phyloP scores from a whole-genome alignment of 1,140 invertebrate species.

The Solenopsis fugax region DNA sequence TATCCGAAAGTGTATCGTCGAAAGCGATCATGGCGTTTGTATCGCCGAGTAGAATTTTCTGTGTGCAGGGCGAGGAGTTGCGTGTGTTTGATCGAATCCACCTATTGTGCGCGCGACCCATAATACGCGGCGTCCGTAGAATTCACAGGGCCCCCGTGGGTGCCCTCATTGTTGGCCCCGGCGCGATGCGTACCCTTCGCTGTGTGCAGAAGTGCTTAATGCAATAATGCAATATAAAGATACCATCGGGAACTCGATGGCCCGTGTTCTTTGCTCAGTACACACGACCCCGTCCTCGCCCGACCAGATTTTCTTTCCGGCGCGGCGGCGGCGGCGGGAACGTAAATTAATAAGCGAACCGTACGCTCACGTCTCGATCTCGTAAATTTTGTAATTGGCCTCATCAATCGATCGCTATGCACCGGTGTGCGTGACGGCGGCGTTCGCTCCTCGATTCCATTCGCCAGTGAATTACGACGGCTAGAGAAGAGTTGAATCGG shows the following conservation, averaged over 20 bases:
- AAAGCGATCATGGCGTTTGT: constrained; percentile 46
- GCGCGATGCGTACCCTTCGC: constrained; percentile 71
- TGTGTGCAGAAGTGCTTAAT: constrained; percentile 85
- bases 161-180: constrained; percentile 68
- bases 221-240: constrained; percentile 85
- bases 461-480: constrained; percentile 15
- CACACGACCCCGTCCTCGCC: constrained; percentile 50
- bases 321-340: constrained; percentile 66
- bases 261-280: constrained; percentile 68
- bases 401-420: constrained; percentile 24
- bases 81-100: constrained; percentile 71
- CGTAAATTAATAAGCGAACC: constrained; percentile 70
- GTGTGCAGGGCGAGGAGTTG: constrained; percentile 33
- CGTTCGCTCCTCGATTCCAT: not conserved
- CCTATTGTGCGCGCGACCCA: constrained; percentile 68
- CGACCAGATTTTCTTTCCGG: constrained; percentile 62
- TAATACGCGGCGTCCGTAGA: constrained; percentile 65
- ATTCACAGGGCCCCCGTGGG: constrained; percentile 72
- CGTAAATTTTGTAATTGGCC: constrained; percentile 51
- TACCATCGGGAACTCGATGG: constrained; percentile 80
- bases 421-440: constrained; percentile 6
- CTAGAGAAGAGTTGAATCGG: not conserved
- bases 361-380: constrained; percentile 11
- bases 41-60: constrained; percentile 59
- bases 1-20: constrained; percentile 58